These are phyloP conservation scores for Griposia aprilina DNA, from an alignment of 2,888 invertebrate genomes.

Conservation along the genomic window DNA sequence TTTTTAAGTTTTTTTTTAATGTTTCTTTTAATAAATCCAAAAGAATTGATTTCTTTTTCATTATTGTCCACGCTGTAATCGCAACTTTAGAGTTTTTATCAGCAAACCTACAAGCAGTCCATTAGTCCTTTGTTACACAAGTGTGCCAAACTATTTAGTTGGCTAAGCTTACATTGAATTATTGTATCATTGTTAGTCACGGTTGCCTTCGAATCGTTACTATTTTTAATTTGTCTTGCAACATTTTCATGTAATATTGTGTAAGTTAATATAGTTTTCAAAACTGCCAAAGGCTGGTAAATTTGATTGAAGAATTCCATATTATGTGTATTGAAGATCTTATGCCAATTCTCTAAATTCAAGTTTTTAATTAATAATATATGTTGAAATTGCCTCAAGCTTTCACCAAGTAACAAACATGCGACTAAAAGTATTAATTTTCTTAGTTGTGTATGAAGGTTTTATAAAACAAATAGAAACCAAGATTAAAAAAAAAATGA, in stretches of 20 bases:
- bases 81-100: slow-evolving; percentile 7
- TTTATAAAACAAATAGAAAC: neutral
- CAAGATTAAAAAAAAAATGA: neutral
- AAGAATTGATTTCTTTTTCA: no score
- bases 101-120: neutral
- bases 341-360: neutral
- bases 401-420: neutral
- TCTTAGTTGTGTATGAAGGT: slow-evolving; percentile 17
- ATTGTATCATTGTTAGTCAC: neutral
- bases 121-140: slow-evolving; percentile 1
- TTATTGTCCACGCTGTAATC: neutral
- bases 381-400: neutral
- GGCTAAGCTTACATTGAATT: neutral
- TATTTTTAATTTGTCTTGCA: neutral
- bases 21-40: neutral
- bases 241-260: neutral
- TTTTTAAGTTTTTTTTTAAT: neutral
- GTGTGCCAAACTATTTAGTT: neutral
- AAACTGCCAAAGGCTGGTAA: neutral
- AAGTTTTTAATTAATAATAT: neutral
- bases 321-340: neutral
- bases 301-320: neutral
- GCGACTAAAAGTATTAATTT: slow-evolving; percentile 2
- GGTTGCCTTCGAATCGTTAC: neutral
- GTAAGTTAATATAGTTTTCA: neutral